Evolutionary conservation across 2,797 vertebrate genomes (phyloP).

Genomic region (Chiloscyllium punctatum): DNA sequence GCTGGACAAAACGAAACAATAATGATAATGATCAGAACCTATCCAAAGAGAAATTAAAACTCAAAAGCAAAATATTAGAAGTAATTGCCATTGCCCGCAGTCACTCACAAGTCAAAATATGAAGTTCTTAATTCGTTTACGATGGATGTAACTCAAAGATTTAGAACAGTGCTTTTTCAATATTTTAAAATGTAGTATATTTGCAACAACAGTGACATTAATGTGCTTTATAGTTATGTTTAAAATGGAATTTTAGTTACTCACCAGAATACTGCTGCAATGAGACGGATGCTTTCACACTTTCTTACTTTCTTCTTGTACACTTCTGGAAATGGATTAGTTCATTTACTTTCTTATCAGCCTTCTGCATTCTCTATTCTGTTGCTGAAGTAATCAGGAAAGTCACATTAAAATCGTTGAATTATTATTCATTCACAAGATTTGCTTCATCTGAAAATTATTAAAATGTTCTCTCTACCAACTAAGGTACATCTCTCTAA

Average conservation of each 20-base stretch:
- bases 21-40: not conserved
- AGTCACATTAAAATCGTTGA: not conserved
- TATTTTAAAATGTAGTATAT: not conserved
- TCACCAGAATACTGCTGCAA: slow-evolving; percentile 72
- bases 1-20: not conserved
- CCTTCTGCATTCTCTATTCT: slow-evolving; percentile 46
- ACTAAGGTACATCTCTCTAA: not conserved
- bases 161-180: not conserved
- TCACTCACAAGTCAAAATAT: not conserved
- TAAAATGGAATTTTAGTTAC: slow-evolving; percentile 48
- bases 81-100: not conserved
- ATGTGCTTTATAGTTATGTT: not conserved
- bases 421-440: not conserved
- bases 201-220: not conserved
- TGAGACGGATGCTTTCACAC: slow-evolving; percentile 69
- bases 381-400: slow-evolving; percentile 49
- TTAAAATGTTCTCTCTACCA: not conserved
- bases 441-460: not conserved
- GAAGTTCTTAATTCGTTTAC: not conserved
- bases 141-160: not conserved
- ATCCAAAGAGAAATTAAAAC: not conserved
- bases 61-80: not conserved
- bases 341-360: slow-evolving; percentile 51
- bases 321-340: slow-evolving; percentile 58
- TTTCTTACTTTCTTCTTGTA: slow-evolving; percentile 63